These are phyloP conservation scores for Conops quadrifasciatus DNA, from an alignment of 2,888 invertebrate genomes.

Conservation along the genomic window DNA sequence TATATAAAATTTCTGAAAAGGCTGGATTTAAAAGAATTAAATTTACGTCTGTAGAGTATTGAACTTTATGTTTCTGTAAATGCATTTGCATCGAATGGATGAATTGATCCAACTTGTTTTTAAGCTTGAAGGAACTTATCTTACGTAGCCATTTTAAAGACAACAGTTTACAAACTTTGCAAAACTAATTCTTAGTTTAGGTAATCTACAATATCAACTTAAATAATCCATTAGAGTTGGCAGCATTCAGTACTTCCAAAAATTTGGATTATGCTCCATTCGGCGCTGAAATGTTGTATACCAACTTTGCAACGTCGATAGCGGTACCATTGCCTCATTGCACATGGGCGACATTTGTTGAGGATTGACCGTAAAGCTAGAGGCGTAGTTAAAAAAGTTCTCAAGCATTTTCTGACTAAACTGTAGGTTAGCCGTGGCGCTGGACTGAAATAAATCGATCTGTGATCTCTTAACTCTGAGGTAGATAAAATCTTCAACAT, in stretches of 20 bases:
- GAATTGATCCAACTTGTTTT: too few relatives aligned
- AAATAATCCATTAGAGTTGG: too few relatives aligned
- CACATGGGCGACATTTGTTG: slow-evolving; percentile 78
- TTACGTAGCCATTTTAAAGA: too few relatives aligned
- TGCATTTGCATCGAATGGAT: too few relatives aligned
- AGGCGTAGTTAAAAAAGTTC: slow-evolving; percentile 89
- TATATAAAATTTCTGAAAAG: too few relatives aligned
- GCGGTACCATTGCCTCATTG: slow-evolving; percentile 84
- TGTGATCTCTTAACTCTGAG: not conserved
- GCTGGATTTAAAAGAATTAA: too few relatives aligned
- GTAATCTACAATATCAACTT: too few relatives aligned
- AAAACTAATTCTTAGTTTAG: too few relatives aligned
- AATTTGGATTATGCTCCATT: slow-evolving; percentile 89
- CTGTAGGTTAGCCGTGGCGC: slow-evolving; percentile 69
- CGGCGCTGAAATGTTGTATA: slow-evolving; percentile 91
- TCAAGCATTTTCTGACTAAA: slow-evolving; percentile 92
- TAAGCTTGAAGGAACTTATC: too few relatives aligned
- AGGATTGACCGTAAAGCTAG: slow-evolving; percentile 87
- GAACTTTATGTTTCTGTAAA: too few relatives aligned
- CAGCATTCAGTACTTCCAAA: slow-evolving; percentile 75
- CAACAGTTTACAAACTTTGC: too few relatives aligned
- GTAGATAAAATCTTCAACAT: slow-evolving; percentile 39
- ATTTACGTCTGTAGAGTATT: too few relatives aligned
- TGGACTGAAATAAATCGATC: slow-evolving; percentile 53
- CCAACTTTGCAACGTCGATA: slow-evolving; percentile 90